phyloP scores from a whole-genome alignment of 2,888 invertebrate genomes.

The Cheilosia variabilis region DNA sequence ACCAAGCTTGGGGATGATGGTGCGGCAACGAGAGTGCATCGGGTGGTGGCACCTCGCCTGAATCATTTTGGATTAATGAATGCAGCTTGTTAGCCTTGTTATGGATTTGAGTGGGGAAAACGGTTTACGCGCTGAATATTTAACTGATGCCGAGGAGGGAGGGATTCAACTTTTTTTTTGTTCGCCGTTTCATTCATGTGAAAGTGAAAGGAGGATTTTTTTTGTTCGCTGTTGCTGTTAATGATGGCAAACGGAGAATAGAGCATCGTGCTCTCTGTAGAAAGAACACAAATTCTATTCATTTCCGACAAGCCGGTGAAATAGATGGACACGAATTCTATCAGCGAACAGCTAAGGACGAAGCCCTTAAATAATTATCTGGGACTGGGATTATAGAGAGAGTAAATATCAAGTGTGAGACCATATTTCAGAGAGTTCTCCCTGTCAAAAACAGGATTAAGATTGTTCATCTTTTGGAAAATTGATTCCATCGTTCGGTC shows the following conservation, averaged over 20 bases:
- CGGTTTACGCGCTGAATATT: slow-evolving; percentile 52
- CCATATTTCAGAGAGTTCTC: no score
- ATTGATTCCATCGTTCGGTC: no score
- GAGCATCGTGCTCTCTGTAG: no score
- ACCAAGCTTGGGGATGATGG: slow-evolving; percentile 52
- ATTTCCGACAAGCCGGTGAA: no score
- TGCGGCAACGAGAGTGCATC: slow-evolving; percentile 43
- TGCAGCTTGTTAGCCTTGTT: slow-evolving; percentile 70
- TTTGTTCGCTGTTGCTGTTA: not conserved
- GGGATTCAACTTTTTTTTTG: slow-evolving; percentile 12
- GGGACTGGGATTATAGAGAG: no score
- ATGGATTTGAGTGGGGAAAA: slow-evolving; percentile 55
- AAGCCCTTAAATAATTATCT: no score
- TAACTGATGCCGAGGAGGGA: slow-evolving; percentile 2
- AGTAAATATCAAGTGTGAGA: no score
- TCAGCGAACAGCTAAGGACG: no score
- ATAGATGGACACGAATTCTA: no score
- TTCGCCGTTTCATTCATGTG: not conserved
- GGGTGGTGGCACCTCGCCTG: slow-evolving; percentile 51
- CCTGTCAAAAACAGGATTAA: no score
- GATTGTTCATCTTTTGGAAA: no score
- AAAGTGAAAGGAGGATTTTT: slow-evolving; percentile 14
- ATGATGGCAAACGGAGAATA: not conserved
- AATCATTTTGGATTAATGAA: slow-evolving; percentile 73
- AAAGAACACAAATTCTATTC: no score